Evolutionary conservation across 2,888 invertebrate species (phyloP).

Genomic region (Tenthredo scrophulariae): DNA sequence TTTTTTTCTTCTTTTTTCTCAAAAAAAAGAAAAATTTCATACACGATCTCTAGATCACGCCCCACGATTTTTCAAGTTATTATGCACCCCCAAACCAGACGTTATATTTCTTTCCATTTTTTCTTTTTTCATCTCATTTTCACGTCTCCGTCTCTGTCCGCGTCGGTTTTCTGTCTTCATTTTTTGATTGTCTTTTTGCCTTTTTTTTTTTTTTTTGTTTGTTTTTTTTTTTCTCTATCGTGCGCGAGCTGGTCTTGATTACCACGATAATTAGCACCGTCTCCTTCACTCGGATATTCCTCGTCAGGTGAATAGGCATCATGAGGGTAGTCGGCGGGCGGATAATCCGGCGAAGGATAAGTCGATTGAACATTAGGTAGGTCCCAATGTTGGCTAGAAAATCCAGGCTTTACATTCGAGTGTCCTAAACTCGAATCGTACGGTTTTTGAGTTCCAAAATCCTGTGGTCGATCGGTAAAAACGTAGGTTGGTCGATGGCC

Average conservation of each 20-base stretch:
- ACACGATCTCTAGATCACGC: not conserved
- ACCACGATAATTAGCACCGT: constrained; percentile 75
- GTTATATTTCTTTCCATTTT: not conserved
- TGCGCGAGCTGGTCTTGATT: constrained; percentile 61
- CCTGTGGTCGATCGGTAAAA: constrained; percentile 56
- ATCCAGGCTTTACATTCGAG: not conserved
- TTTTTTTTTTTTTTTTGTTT: not conserved
- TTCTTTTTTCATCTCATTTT: not conserved
- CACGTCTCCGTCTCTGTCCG: not conserved
- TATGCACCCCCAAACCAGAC: not conserved
- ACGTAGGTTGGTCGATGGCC: constrained; percentile 62
- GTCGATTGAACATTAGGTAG: not conserved
- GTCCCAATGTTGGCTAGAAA: constrained; percentile 59
- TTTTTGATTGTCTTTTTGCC: not conserved
- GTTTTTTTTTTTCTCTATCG: not conserved
- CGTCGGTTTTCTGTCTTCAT: not conserved
- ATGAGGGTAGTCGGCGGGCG: constrained; percentile 69
- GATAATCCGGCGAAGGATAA: constrained; percentile 68
- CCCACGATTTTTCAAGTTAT: not conserved
- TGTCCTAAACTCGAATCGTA: constrained; percentile 31
- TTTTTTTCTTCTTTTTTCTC: not conserved
- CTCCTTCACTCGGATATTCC: constrained; percentile 72
- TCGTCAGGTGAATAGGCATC: constrained; percentile 72
- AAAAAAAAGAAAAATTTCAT: not conserved
- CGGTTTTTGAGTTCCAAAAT: constrained; percentile 29